Evolutionary conservation across 2,888 invertebrate species (phyloP).

Genomic region (Peribatodes rhomboidaria): DNA sequence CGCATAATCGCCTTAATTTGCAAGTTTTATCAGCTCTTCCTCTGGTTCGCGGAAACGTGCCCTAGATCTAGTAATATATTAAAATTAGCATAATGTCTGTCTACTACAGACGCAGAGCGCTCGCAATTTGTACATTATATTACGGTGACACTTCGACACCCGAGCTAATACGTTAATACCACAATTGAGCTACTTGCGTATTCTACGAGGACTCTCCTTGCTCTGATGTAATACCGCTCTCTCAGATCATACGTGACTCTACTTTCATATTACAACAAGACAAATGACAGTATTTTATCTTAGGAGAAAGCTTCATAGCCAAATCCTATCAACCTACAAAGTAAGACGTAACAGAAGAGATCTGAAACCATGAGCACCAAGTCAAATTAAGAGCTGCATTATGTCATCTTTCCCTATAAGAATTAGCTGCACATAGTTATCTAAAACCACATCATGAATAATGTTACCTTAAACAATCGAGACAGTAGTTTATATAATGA

Average conservation of each 20-base stretch:
- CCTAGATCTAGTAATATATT: slow-evolving; percentile 68
- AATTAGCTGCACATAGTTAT: slow-evolving; percentile 38
- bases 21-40: slow-evolving; percentile 72
- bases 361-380: slow-evolving; percentile 22
- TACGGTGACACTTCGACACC: slow-evolving; percentile 47
- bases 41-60: slow-evolving; percentile 67
- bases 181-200: slow-evolving; percentile 41
- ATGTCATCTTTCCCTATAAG: slow-evolving; percentile 38
- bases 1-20: slow-evolving; percentile 64
- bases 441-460: slow-evolving; percentile 35
- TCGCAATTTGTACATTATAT: slow-evolving; percentile 54
- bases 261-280: slow-evolving; percentile 34
- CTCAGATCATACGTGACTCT: slow-evolving; percentile 43
- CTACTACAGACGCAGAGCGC: slow-evolving; percentile 53
- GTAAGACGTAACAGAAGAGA: slow-evolving; percentile 29
- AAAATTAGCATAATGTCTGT: slow-evolving; percentile 64
- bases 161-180: slow-evolving; percentile 41
- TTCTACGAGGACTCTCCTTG: slow-evolving; percentile 36
- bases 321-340: slow-evolving; percentile 8
- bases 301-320: slow-evolving; percentile 28
- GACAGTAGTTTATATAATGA: slow-evolving; percentile 40
- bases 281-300: slow-evolving; percentile 33
- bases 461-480: slow-evolving; percentile 40
- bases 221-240: slow-evolving; percentile 39
- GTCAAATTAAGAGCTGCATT: slow-evolving; percentile 28